Evolutionary conservation across 2,888 invertebrate species (phyloP).

Genomic region (Lamellibrachia columna): DNA sequence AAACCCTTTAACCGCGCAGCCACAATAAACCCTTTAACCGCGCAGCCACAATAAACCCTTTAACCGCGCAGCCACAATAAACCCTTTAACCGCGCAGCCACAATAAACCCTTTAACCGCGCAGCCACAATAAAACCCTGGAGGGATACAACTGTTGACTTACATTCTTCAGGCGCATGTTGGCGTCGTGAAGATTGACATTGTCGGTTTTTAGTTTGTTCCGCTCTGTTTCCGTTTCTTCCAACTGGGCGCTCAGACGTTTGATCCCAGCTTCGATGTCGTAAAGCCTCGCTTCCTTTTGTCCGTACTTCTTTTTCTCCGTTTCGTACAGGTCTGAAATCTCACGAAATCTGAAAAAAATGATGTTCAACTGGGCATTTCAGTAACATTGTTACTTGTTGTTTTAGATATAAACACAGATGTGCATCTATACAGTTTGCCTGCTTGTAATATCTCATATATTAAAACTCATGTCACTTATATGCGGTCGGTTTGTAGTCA

Average conservation of each 20-base stretch:
- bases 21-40: no score
- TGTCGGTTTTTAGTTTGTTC: not conserved
- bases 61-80: no score
- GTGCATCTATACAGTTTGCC: not conserved
- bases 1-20: no score
- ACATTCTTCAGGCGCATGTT: conserved; percentile 10
- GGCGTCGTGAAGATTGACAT: not conserved
- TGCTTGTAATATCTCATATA: not conserved
- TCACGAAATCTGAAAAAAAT: not conserved
- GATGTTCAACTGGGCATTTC: not conserved
- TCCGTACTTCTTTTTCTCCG: not conserved
- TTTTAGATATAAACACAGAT: not conserved
- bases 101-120: no score
- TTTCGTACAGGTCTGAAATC: conserved; percentile 10
- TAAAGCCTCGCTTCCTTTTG: conserved; percentile 1
- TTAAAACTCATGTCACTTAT: not conserved
- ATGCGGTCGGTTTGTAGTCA: not conserved
- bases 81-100: no score
- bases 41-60: no score
- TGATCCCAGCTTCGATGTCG: not conserved
- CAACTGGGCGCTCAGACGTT: not conserved
- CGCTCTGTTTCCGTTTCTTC: not conserved
- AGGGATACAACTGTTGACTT: not conserved
- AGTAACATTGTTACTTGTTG: not conserved
- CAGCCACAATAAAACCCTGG: no score